Conservation (phyloP, 2,113 vertebrate genomes). For the Oreochromis spilurus region DNA sequence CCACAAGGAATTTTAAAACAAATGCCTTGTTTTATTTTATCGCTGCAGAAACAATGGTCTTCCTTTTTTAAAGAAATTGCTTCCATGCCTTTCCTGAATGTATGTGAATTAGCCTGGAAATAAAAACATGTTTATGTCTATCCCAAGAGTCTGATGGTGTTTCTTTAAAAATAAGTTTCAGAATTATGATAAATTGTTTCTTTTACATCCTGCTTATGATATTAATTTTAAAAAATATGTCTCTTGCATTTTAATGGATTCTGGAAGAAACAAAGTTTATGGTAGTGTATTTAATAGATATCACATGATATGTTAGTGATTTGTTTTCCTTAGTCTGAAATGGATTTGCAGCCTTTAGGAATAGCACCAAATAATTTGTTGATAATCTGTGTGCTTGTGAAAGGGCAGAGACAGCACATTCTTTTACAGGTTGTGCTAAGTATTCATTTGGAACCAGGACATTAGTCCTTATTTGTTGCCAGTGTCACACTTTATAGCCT, state of each 20-base stretch:
- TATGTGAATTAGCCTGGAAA: conserved; percentile 12
- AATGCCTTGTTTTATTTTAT: conserved; percentile 41
- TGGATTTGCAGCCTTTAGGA: background rate
- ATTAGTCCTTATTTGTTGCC: conserved; percentile 69
- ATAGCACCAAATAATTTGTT: conserved; percentile 11
- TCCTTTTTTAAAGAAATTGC: conserved; percentile 15
- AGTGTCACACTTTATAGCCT: conserved; percentile 63
- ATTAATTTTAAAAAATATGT: background rate
- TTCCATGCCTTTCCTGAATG: conserved; percentile 17
- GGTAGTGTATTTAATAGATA: background rate
- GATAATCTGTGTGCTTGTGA: conserved; percentile 26
- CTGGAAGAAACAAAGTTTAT: background rate
- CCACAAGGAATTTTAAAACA: conserved; percentile 23
- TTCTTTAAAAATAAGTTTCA: background rate
- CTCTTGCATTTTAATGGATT: background rate
- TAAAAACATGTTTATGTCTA: conserved; percentile 25
- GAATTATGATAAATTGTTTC: background rate
- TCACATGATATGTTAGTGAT: background rate
- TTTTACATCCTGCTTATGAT: background rate
- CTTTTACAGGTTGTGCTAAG: conserved; percentile 50
- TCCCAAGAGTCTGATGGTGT: background rate
- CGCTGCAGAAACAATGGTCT: conserved; percentile 20
- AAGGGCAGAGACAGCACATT: conserved; percentile 39
- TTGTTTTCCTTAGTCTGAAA: background rate
- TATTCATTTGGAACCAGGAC: conserved; percentile 54